Percentiles rank a stretch among this genome's conserved stretches.
Evolutionary conservation across 53 echinoderm and acorn worm species (phyloP).

Genomic region (Crossaster papposus): DNA sequence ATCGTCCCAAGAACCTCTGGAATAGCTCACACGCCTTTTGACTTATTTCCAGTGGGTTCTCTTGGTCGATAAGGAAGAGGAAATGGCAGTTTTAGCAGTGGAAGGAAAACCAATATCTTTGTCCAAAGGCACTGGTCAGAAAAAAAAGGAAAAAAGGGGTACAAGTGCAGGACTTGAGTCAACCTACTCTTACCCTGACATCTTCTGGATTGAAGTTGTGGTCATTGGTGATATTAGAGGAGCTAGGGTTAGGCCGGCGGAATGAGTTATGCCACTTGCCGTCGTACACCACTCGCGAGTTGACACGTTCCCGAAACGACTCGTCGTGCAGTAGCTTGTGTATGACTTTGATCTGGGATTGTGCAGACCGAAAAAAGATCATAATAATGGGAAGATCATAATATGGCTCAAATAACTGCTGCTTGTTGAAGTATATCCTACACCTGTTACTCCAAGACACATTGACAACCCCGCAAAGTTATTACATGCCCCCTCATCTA

Average conservation of each 20-base stretch:
- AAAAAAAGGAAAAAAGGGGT: neutral
- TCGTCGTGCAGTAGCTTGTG: slow-evolving; percentile 89
- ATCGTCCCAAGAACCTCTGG: too few relatives aligned
- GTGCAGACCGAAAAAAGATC: neutral
- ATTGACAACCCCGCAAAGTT: too few relatives aligned
- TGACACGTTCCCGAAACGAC: slow-evolving; percentile 91
- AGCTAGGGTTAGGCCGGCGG: slow-evolving; percentile 72
- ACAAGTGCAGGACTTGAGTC: neutral
- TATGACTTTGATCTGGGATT: slow-evolving; percentile 75
- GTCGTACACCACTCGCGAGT: slow-evolving; percentile 90
- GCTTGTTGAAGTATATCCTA: neutral
- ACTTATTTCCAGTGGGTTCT: too few relatives aligned
- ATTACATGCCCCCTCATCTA: too few relatives aligned
- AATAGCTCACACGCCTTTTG: too few relatives aligned
- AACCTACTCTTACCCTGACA: slow-evolving; percentile 76
- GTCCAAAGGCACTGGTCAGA: neutral
- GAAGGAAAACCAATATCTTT: too few relatives aligned
- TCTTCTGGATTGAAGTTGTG: slow-evolving; percentile 92
- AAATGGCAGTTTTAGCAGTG: too few relatives aligned
- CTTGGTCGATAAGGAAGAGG: too few relatives aligned
- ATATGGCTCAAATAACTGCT: neutral
- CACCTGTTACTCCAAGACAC: neutral
- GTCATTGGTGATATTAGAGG: slow-evolving; percentile 71
- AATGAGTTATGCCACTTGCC: slow-evolving; percentile 94
- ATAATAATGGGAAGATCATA: neutral